These are phyloP conservation scores for Terebella lapidaria DNA, from an alignment of 2,888 invertebrate genomes.

Conservation along the genomic window DNA sequence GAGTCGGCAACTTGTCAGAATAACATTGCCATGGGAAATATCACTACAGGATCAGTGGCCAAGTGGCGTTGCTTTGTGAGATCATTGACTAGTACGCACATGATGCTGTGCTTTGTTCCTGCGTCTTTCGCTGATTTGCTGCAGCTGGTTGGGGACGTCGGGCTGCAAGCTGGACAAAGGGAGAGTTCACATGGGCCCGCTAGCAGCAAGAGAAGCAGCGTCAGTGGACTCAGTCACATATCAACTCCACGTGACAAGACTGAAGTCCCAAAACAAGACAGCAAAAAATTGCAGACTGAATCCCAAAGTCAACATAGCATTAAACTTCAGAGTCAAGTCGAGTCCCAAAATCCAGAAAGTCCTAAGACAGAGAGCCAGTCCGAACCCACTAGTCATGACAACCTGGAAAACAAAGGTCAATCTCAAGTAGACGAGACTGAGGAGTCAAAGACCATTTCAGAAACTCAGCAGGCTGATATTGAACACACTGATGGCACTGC, in stretches of 20 bases:
- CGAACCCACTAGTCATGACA: not conserved
- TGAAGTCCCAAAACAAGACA: not conserved
- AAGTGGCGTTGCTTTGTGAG: constrained; percentile 68
- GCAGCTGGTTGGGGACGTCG: constrained; percentile 24
- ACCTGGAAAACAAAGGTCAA: not conserved
- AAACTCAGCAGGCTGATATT: too few relatives aligned
- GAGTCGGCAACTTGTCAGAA: not conserved
- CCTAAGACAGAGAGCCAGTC: not conserved
- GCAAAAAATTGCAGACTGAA: too few relatives aligned
- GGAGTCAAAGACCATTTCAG: not conserved
- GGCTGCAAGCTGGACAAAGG: not conserved
- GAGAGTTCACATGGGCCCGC: too few relatives aligned
- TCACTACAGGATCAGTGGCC: too few relatives aligned
- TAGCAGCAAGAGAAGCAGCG: not conserved
- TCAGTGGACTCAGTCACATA: not conserved
- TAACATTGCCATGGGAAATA: not conserved
- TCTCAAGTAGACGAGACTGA: not conserved
- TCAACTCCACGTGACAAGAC: not conserved
- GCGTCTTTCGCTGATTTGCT: constrained; percentile 58
- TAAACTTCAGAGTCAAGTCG: too few relatives aligned
- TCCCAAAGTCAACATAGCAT: too few relatives aligned
- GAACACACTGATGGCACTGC: too few relatives aligned
- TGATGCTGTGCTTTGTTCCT: constrained; percentile 66
- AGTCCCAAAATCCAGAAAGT: not conserved
- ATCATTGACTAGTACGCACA: constrained; percentile 61